Base-by-base conservation (phyloP, 2,888 invertebrate genomes). In the Muscina levida region DNA sequence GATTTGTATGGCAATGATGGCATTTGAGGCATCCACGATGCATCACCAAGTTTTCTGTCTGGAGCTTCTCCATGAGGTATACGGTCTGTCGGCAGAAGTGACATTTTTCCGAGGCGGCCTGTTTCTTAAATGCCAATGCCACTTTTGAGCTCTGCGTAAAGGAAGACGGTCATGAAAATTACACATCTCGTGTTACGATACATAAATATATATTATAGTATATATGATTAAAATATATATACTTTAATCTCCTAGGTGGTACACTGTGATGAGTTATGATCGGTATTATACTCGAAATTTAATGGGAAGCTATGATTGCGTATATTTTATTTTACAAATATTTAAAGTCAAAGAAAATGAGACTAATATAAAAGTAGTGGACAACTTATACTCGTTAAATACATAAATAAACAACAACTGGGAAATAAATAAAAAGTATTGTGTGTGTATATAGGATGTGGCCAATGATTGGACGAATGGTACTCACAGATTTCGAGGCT, bases 1-100 rank as follows among this genome's bases (percentile, higher is more conserved):
- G 92, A 79, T 95, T 95, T 3, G 95, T 94, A 86, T 95, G 94
- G 91, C 98, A 98, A 89, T 97, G 97, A 90, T 97, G 96, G 91
- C 98, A 98, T 82, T 96, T 94, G 91, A 98, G 96, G 91, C 98
- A 98, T 56, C 95, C 95, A 76, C 97, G 94, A 91, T 98, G 98
- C 89, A 98, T 94, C 87, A 96, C 96, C 86, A 96, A 93, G 15
- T 97, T 97, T 92, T 97, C 97, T 2, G 97, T 97, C 57, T 94
- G 95, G 83, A 97, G 93, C 83, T 96, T 93, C 90, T 98, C 98
- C 92, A 98, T 97, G 31, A 98, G 93, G 90, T 98, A 98, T 72
- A 98, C 98, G 56, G 96, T 93, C 90, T 96, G 95, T 72, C 94
- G 94, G 91, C 98, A 98, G 91, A 97, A 97, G 92, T 94, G 97